Conservation (phyloP, 2,888 invertebrate genomes). For the Stenurella melanura region DNA sequence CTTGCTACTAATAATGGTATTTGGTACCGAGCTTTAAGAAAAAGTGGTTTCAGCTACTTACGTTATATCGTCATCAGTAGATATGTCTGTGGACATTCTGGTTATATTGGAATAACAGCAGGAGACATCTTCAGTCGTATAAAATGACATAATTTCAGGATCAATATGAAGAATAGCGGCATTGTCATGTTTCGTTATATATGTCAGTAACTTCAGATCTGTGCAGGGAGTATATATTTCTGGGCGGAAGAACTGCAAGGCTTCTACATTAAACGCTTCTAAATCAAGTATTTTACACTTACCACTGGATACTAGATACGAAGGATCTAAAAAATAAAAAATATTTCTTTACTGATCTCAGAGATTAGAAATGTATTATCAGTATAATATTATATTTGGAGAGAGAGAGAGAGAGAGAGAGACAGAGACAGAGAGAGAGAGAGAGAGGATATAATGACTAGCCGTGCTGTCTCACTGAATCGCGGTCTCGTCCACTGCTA, state of each 20-base stretch:
- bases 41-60: neutral
- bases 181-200: slow-evolving; percentile 2
- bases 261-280: slow-evolving; percentile 12
- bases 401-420: too few species aligned
- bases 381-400: too few species aligned
- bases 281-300: slow-evolving; percentile 15
- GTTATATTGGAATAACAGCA: slow-evolving; percentile 11
- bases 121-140: neutral
- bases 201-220: slow-evolving; percentile 4
- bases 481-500: too few species aligned
- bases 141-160: neutral
- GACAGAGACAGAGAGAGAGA: too few species aligned
- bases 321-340: neutral
- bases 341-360: neutral
- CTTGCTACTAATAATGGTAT: too few species aligned
- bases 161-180: neutral
- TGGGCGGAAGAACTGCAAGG: slow-evolving; percentile 3
- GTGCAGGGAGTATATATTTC: neutral
- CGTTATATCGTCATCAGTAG: slow-evolving; percentile 7
- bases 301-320: neutral
- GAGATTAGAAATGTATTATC: too few species aligned
- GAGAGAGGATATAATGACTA: too few species aligned
- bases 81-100: neutral
- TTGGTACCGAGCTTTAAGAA: too few species aligned
- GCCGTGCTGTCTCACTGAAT: too few species aligned